Conservation (phyloP, 2,113 vertebrate genomes). For the Festucalex cinctus region DNA sequence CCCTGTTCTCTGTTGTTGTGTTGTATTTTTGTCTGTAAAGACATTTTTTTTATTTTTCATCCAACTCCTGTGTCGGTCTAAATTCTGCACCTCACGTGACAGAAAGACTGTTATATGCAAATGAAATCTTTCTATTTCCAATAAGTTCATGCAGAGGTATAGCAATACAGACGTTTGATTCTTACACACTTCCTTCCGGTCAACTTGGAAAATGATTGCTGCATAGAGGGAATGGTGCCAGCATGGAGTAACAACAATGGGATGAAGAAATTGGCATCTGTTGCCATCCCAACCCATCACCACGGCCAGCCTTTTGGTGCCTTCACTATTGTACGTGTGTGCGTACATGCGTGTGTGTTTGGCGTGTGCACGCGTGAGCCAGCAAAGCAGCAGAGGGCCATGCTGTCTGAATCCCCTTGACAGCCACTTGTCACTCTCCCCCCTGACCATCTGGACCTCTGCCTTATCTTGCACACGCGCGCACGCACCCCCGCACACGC, state of each 20-base stretch:
- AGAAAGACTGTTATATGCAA: too few species aligned
- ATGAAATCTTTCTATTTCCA: too few species aligned
- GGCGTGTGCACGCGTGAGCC: slow-evolving; percentile 14
- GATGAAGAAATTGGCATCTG: slow-evolving; percentile 59
- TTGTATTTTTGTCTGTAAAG: too few species aligned
- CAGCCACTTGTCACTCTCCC: slow-evolving; percentile 68
- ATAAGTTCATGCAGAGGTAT: too few species aligned
- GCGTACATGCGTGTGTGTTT: slow-evolving; percentile 11
- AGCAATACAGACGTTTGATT: neutral
- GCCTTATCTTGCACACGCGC: slow-evolving; percentile 30
- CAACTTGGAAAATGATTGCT: neutral
- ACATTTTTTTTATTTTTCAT: too few species aligned
- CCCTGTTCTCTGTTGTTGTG: too few species aligned
- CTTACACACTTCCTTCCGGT: neutral
- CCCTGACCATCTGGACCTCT: slow-evolving; percentile 63
- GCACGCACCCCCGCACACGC: too few species aligned
- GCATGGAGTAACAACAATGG: slow-evolving; percentile 17
- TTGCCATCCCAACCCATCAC: slow-evolving; percentile 52
- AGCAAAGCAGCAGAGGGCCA: slow-evolving; percentile 47
- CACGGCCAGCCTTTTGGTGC: slow-evolving; percentile 47
- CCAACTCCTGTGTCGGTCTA: too few species aligned
- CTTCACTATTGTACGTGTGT: slow-evolving; percentile 7
- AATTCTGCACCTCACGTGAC: too few species aligned
- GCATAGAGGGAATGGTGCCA: neutral
- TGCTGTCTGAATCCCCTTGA: slow-evolving; percentile 53